phyloP scores from a whole-genome alignment of 2,113 vertebrate genomes.

The Atrichornis clamosus region DNA sequence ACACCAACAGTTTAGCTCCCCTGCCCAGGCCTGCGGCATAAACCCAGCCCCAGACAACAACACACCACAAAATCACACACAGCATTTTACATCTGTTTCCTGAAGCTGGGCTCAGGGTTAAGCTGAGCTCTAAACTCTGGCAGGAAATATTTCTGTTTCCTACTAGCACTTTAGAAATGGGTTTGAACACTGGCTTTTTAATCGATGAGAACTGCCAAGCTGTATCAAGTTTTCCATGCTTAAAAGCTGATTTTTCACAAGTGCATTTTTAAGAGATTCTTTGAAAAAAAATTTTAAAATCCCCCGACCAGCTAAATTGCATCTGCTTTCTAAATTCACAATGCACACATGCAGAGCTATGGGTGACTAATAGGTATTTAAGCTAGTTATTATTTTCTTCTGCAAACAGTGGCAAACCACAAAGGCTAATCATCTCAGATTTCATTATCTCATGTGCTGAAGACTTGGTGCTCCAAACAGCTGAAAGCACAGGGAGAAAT shows the following conservation, averaged over 20 bases:
- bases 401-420: conserved; percentile 21
- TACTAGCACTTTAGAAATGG: neutral
- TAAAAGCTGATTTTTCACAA: conserved; percentile 11
- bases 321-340: neutral
- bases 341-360: neutral
- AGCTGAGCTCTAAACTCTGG: neutral
- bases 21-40: neutral
- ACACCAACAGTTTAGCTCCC: neutral
- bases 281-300: neutral
- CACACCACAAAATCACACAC: neutral
- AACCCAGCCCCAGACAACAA: neutral
- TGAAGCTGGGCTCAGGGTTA: neutral
- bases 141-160: neutral
- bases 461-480: neutral
- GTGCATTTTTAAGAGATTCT: neutral
- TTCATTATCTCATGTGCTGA: neutral
- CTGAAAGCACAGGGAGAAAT: neutral
- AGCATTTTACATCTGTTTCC: neutral
- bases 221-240: neutral
- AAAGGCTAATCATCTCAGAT: neutral
- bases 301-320: neutral
- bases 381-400: conserved; percentile 22
- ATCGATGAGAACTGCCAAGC: neutral
- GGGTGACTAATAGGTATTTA: conserved; percentile 23
- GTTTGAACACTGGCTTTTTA: neutral